Evolutionary conservation across 2,113 vertebrate species (phyloP), one percentile per base, ranked within the genome.

Genomic region (Etheostoma spectabile): DNA sequence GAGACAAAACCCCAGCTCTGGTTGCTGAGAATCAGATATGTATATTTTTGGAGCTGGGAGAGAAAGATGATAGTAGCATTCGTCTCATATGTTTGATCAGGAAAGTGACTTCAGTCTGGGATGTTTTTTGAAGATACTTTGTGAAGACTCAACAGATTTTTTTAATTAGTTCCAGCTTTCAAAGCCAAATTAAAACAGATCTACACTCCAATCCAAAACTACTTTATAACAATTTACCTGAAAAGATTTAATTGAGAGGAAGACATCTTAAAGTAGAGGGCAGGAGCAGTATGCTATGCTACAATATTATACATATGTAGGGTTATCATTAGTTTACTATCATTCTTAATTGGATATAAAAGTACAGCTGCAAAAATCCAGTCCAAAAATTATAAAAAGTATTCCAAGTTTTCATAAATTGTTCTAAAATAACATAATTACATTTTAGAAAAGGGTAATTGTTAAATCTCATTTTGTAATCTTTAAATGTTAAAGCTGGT

Each of bases 1-100:
- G 60, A 85, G 86, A 92, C 85, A 90, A 92, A 92, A 74, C 8
- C 71, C 55, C 67, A 71, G 87, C 88, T 93, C 89, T 90, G 85
- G 83, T 91, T 91, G 87, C 93, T 63, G 48, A 89, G 80, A 87
- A 89, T 92, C 90, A 90, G 88, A 92, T 91, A 91, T 87, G 84
- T 80, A 68, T 93, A 90, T 93, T 92, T 92, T 91, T 83, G 88
- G 90, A 87, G 79, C 79, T 55, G 2, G 48, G 66, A 72, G 84
- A 77, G 88, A 88, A 92, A 92, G 79, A 42, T 65, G 87, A 92
- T 88, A 91, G 77, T 46, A 7, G 79, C 80, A 82, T 86, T 88
- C 79, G 79, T 83, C 82, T 88, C 30, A 11, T 74, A 67, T 83
- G 75, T 83, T 87, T 88, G 77, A 81, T 85, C 77, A 62, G 65